A percentile compares a stretch with the other conserved stretches of the same genome.
phyloP scores from a whole-genome alignment of 1,140 invertebrate species.

The Drosophila bocki region DNA sequence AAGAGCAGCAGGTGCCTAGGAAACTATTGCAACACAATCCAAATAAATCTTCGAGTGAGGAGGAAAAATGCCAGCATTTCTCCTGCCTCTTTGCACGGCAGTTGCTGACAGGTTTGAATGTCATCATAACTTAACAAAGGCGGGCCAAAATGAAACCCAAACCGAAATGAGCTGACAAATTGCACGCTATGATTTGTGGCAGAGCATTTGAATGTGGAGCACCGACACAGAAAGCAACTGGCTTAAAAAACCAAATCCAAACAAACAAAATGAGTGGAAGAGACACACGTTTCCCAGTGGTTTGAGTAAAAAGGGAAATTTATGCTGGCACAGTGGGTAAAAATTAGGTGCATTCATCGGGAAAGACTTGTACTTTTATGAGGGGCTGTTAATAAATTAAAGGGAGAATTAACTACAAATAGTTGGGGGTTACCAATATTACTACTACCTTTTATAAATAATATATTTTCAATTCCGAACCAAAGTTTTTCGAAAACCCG shows the following conservation, averaged over 20 bases:
- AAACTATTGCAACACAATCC: slow-evolving; percentile 66
- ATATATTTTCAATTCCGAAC: not conserved
- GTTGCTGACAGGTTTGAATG: slow-evolving; percentile 73
- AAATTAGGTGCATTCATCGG: not conserved
- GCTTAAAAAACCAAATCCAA: slow-evolving; percentile 2
- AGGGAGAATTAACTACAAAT: not conserved
- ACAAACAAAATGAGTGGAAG: slow-evolving; percentile 5
- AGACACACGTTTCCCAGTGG: slow-evolving; percentile 27
- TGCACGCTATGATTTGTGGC: slow-evolving; percentile 63
- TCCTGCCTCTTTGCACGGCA: slow-evolving; percentile 26
- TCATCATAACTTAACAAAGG: slow-evolving; percentile 73
- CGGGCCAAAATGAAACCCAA: slow-evolving; percentile 51
- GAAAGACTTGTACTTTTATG: not conserved
- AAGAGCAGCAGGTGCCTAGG: slow-evolving; percentile 70
- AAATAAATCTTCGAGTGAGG: slow-evolving; percentile 70
- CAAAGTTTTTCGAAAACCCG: no score
- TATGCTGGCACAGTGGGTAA: slow-evolving; percentile 15
- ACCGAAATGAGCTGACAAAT: slow-evolving; percentile 78
- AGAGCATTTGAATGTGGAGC: slow-evolving; percentile 64
- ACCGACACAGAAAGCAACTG: slow-evolving; percentile 21
- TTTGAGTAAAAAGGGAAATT: slow-evolving; percentile 31
- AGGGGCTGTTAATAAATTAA: not conserved
- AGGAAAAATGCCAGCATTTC: slow-evolving; percentile 37
- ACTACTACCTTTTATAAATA: not conserved
- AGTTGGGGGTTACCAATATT: no score